Evolutionary conservation across 2,113 vertebrate genomes (phyloP).

Genomic region (Hymenochirus boettgeri): DNA sequence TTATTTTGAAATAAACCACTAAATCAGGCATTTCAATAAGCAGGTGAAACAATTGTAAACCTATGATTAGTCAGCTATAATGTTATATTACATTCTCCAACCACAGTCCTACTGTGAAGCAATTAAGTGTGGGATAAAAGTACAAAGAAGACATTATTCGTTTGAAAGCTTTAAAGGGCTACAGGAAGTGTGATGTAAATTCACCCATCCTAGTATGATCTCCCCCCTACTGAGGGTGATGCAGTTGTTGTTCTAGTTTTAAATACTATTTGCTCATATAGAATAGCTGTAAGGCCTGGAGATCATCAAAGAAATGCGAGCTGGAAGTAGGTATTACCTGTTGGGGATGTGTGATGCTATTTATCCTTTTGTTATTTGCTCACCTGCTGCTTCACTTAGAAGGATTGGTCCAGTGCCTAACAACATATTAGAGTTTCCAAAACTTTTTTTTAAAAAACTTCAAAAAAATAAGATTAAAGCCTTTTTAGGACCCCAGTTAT

Average conservation of each 20-base stretch:
- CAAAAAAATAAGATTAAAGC: too few relatives aligned
- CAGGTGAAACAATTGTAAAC: too few relatives aligned
- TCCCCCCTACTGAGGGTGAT: background rate
- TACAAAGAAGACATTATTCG: background rate
- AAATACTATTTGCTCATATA: background rate
- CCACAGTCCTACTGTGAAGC: background rate
- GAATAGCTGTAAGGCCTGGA: background rate
- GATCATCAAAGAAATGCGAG: background rate
- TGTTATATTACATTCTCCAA: background rate
- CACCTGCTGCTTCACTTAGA: too few relatives aligned
- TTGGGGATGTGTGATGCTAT: background rate
- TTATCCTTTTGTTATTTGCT: background rate
- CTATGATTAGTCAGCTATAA: background rate
- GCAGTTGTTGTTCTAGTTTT: background rate
- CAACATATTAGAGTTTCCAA: too few relatives aligned
- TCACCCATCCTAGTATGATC: background rate
- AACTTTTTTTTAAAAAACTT: too few relatives aligned
- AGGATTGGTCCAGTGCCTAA: too few relatives aligned
- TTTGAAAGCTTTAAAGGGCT: background rate
- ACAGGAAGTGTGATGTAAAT: background rate
- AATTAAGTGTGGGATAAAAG: background rate
- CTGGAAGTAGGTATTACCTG: background rate
- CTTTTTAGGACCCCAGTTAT: too few relatives aligned
- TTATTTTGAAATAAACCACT: background rate
- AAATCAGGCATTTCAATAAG: background rate